A percentile compares a stretch with the other conserved stretches of the same genome.
These are phyloP conservation scores for Cyphomyrus discorhynchus DNA, from an alignment of 2,113 vertebrate species.

Conservation along the genomic window DNA sequence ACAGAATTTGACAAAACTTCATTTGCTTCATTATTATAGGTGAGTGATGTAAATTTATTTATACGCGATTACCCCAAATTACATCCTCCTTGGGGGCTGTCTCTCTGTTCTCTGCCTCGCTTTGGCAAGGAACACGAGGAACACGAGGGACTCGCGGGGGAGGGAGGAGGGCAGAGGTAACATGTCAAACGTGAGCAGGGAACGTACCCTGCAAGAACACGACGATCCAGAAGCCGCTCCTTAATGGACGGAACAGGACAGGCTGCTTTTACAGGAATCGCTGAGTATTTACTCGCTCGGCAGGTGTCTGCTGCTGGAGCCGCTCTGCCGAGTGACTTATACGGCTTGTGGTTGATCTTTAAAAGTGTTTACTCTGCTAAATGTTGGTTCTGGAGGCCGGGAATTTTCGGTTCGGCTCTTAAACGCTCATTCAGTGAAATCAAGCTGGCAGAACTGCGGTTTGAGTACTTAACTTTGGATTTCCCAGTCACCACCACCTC, in stretches of 20 bases:
- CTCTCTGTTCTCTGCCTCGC: background rate
- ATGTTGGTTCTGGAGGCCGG: background rate
- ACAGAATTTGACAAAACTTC: background rate
- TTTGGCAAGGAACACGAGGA: background rate
- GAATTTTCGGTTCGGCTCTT: background rate
- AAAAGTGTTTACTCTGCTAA: background rate
- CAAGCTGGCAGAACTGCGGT: background rate
- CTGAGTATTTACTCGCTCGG: background rate
- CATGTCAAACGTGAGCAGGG: background rate
- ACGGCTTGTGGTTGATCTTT: background rate
- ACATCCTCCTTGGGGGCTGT: background rate
- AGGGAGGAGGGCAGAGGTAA: background rate
- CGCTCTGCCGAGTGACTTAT: background rate
- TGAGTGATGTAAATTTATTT: background rate
- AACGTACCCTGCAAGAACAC: background rate
- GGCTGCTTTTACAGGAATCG: background rate
- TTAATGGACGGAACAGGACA: background rate
- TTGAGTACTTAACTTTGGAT: background rate
- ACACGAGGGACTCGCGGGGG: background rate
- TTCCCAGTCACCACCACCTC: background rate
- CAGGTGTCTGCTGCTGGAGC: background rate
- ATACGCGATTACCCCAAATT: background rate
- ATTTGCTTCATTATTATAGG: background rate
- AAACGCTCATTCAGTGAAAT: background rate
- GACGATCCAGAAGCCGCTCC: background rate